These are phyloP conservation scores for Lamellibrachia satsuma DNA, from an alignment of 2,888 invertebrate species.

Conservation along the genomic window DNA sequence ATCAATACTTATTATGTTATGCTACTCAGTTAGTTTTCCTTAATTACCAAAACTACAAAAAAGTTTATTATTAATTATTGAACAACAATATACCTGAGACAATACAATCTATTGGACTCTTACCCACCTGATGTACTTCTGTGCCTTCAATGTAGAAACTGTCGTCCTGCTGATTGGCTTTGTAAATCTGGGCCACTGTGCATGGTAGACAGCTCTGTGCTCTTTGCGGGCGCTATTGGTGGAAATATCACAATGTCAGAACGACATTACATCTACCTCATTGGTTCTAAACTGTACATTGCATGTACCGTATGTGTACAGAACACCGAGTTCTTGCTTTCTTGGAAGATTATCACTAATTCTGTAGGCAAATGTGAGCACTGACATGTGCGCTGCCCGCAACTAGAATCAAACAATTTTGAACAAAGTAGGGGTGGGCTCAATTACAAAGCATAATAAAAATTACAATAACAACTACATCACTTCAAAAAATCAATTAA, in stretches of 20 bases:
- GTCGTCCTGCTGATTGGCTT: constrained; percentile 54
- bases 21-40: neutral
- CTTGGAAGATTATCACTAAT: no score
- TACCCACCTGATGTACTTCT: constrained; percentile 45
- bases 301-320: neutral
- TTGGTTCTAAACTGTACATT: neutral
- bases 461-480: no score
- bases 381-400: neutral
- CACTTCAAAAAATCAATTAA: no score
- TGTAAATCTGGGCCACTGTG: constrained; percentile 57
- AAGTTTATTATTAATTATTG: neutral
- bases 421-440: no score
- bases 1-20: no score
- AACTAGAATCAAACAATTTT: no score
- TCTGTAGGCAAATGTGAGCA: no score
- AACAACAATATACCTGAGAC: no score
- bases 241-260: neutral
- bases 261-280: neutral
- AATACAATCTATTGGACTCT: neutral
- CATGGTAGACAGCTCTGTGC: constrained; percentile 53
- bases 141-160: constrained; percentile 55
- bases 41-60: neutral
- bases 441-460: no score
- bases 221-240: constrained; percentile 27
- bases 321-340: neutral